Percentiles rank a stretch among this genome's conserved stretches.
Conservation (phyloP, 2,113 vertebrate genomes). For the Tinamus guttatus region DNA sequence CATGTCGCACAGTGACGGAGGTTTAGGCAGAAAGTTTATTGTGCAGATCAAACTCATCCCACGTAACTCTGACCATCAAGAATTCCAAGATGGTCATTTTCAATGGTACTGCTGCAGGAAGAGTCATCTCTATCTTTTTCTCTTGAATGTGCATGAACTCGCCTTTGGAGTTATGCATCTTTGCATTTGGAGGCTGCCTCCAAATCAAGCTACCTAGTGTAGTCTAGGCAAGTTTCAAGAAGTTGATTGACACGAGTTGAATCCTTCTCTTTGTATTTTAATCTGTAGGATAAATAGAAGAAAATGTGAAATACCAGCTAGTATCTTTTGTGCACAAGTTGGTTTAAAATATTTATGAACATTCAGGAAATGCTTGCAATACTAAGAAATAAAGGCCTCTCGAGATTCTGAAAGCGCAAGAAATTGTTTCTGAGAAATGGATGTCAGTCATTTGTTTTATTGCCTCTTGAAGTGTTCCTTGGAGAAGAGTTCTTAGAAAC, state of each 20-base stretch:
- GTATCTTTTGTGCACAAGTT: not conserved
- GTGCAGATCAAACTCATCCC: not conserved
- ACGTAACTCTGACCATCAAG: not conserved
- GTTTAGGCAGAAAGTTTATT: not conserved
- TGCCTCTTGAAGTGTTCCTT: slow-evolving; percentile 16
- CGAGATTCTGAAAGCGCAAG: not conserved
- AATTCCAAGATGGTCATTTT: not conserved
- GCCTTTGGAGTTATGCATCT: not conserved
- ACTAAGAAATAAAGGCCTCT: slow-evolving; percentile 1
- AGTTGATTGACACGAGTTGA: not conserved
- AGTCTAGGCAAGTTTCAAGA: not conserved
- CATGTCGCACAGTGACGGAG: fast-evolving
- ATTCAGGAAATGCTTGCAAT: not conserved
- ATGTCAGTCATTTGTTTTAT: slow-evolving; percentile 10
- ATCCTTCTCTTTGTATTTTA: not conserved
- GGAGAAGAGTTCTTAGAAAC: not conserved
- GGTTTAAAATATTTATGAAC: slow-evolving; percentile 5
- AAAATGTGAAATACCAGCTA: not conserved
- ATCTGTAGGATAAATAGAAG: not conserved
- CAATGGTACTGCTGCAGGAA: not conserved
- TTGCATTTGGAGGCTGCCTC: not conserved
- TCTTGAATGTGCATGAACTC: not conserved
- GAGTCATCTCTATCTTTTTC: not conserved
- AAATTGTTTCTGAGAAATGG: not conserved
- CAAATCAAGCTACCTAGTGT: not conserved